Conservation (phyloP, 2,113 vertebrate species). For the Micronycteris hirsuta region DNA sequence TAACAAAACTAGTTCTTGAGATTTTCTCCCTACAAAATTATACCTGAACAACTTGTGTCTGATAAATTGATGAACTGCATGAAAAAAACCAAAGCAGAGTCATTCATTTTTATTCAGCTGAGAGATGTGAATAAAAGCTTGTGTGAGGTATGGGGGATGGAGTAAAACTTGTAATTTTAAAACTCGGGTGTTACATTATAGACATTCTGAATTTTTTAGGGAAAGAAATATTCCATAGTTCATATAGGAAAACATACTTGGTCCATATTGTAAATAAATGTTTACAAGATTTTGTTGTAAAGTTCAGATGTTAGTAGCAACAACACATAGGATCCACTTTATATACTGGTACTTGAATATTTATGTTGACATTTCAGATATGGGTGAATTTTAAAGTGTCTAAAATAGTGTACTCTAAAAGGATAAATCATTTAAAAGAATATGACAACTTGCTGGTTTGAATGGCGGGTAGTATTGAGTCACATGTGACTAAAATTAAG, state of each 20-base stretch:
- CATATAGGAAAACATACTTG: neutral
- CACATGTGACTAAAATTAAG: neutral
- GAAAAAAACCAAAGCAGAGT: neutral
- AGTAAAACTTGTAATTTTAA: neutral
- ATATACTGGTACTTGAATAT: neutral
- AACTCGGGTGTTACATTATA: neutral
- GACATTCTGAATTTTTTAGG: constrained; percentile 11
- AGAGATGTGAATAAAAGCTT: neutral
- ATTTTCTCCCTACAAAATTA: neutral
- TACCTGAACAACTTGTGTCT: neutral
- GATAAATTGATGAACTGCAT: constrained; percentile 22
- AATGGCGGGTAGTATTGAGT: neutral
- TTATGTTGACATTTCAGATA: neutral
- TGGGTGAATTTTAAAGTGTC: neutral
- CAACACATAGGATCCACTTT: neutral
- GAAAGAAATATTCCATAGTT: neutral
- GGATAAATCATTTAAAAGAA: neutral
- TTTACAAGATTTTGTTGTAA: constrained; percentile 35
- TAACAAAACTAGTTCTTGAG: constrained; percentile 12
- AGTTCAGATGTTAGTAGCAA: neutral
- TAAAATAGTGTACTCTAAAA: neutral
- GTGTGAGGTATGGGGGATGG: neutral
- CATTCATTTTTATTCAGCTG: constrained; percentile 9
- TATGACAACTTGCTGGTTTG: neutral
- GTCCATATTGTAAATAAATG: neutral